phyloP scores from a whole-genome alignment of 2,113 vertebrate genomes.

The Strix aluco region DNA sequence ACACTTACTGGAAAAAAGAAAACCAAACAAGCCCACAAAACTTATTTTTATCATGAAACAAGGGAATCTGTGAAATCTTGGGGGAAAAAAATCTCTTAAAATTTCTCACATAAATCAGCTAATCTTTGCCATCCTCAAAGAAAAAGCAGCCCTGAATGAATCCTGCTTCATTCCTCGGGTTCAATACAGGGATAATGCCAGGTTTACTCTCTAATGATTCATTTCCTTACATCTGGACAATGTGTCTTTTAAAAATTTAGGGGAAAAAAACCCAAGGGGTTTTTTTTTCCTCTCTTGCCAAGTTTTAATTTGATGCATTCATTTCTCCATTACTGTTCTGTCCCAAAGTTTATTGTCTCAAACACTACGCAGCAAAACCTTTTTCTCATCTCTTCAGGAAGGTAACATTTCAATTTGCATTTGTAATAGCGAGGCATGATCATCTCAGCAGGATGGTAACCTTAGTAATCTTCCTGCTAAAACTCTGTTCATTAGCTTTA shows the following conservation, averaged over 20 bases:
- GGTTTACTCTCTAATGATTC: constrained; percentile 14
- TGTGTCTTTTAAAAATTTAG: constrained; percentile 14
- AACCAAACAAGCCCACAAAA: not conserved
- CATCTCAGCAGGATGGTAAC: not conserved
- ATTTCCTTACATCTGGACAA: constrained; percentile 34
- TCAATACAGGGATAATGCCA: not conserved
- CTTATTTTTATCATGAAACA: not conserved
- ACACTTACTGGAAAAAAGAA: not conserved
- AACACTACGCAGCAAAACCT: not conserved
- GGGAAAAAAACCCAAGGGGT: fast-evolving
- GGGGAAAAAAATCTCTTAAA: not conserved
- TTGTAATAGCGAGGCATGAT: not conserved
- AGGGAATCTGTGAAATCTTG: not conserved
- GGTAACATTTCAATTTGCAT: not conserved
- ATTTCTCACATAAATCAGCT: constrained; percentile 8
- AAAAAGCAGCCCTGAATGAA: not conserved
- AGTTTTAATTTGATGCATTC: constrained; percentile 16
- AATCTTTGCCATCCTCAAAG: not conserved
- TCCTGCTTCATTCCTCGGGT: not conserved
- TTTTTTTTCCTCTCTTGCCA: not conserved
- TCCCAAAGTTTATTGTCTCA: not conserved
- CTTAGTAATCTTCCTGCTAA: not conserved
- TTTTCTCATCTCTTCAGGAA: not conserved
- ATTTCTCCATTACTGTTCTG: not conserved
- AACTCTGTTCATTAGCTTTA: not conserved